A percentile compares a stretch with the other conserved stretches of the same genome.
These are phyloP conservation scores for Onthophagus taurus DNA, from an alignment of 1,140 invertebrate genomes.

Conservation along the genomic window DNA sequence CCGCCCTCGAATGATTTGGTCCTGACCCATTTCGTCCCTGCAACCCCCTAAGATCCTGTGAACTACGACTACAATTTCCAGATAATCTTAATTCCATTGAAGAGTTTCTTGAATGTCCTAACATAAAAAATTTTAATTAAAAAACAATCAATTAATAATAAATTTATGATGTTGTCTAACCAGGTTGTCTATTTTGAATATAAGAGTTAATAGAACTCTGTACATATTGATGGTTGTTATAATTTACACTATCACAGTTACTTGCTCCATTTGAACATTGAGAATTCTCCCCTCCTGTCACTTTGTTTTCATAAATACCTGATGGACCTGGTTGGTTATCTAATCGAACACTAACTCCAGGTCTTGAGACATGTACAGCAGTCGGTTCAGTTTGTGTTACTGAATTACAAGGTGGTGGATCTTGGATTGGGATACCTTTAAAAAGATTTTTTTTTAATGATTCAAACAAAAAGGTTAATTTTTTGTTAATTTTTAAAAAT, in stretches of 20 bases:
- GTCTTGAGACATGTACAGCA: constrained; percentile 24
- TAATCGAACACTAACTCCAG: constrained; percentile 45
- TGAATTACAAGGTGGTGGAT: constrained; percentile 17
- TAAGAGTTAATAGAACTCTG: constrained; percentile 6
- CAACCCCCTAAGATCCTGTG: constrained; percentile 36
- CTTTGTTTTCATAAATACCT: constrained; percentile 6
- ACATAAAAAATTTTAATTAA: not conserved
- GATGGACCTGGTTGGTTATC: constrained; percentile 29
- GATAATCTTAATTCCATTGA: constrained; percentile 60
- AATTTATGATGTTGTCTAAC: not conserved
- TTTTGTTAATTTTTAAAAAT: not conserved
- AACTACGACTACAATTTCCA: constrained; percentile 35
- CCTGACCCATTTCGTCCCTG: constrained; percentile 55
- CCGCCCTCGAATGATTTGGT: constrained; percentile 65
- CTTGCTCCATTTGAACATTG: constrained; percentile 3
- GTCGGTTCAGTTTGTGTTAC: constrained; percentile 23
- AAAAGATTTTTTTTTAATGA: not conserved
- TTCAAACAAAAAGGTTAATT: not conserved
- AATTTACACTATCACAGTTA: constrained; percentile 12
- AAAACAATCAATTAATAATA: not conserved
- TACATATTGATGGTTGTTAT: constrained; percentile 13
- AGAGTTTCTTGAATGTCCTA: constrained; percentile 49
- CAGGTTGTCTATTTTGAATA: constrained; percentile 16
- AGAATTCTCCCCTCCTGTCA: constrained; percentile 6
- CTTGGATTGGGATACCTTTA: constrained; percentile 37